Percentiles rank a stretch among this genome's conserved stretches.
Evolutionary conservation across 2,888 invertebrate genomes (phyloP).

Genomic region (Chrysolina americana): DNA sequence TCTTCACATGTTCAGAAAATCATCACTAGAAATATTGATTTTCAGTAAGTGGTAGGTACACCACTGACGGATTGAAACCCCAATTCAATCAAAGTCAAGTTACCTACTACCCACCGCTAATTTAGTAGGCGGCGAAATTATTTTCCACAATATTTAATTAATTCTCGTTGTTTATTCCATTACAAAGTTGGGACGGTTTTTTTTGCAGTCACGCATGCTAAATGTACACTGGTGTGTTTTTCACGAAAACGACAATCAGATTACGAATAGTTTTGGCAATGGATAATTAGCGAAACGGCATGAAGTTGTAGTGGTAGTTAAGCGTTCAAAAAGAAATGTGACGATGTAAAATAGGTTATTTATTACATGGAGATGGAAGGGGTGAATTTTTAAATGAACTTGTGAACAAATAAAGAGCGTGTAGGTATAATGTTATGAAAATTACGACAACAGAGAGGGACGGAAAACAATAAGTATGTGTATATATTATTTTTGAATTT

Average conservation of each 20-base stretch:
- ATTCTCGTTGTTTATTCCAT: conserved; percentile 52
- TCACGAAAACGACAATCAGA: conserved; percentile 43
- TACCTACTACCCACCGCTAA: conserved; percentile 50
- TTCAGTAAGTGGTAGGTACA: conserved; percentile 10
- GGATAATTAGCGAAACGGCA: conserved; percentile 31
- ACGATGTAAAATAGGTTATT: too few species aligned
- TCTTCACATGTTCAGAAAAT: too few species aligned
- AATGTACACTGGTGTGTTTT: conserved; percentile 31
- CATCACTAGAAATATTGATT: neutral
- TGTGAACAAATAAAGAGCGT: too few species aligned
- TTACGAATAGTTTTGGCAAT: conserved; percentile 34
- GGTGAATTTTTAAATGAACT: too few species aligned
- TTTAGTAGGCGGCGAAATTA: conserved; percentile 54
- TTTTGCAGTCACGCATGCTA: conserved; percentile 44
- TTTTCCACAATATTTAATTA: conserved; percentile 58
- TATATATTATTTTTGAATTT: too few species aligned
- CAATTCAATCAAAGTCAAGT: conserved; percentile 60
- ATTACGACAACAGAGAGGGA: too few species aligned
- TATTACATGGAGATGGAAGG: too few species aligned
- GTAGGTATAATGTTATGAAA: too few species aligned
- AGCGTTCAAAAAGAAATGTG: neutral
- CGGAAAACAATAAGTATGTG: too few species aligned
- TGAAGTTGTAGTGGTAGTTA: neutral
- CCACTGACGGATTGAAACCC: conserved; percentile 39
- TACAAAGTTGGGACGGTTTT: conserved; percentile 40